Conservation (phyloP, 2,888 invertebrate genomes). For the Trichopria drosophilae region DNA sequence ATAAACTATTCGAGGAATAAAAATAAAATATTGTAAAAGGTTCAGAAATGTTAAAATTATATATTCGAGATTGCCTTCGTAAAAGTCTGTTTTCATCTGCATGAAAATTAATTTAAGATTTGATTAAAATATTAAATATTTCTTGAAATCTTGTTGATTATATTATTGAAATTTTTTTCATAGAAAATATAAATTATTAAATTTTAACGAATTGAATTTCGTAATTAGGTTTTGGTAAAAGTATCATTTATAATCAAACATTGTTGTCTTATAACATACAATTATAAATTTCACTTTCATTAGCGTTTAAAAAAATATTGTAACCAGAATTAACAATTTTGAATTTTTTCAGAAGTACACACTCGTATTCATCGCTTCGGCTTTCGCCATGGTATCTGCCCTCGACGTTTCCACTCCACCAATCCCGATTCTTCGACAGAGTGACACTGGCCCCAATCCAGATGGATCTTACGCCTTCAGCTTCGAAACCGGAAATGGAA, state of each 20-base stretch:
- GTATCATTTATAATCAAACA: neutral
- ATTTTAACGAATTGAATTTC: neutral
- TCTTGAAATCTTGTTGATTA: neutral
- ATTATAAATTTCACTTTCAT: neutral
- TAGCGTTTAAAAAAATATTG: neutral
- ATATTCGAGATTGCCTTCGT: no score
- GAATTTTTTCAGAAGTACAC: slow-evolving; percentile 25
- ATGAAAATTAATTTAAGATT: neutral
- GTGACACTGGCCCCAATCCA: slow-evolving; percentile 50
- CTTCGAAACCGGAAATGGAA: slow-evolving; percentile 60
- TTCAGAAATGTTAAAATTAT: no score
- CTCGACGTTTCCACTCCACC: slow-evolving; percentile 37
- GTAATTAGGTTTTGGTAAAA: no score
- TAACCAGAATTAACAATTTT: neutral
- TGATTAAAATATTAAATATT: neutral
- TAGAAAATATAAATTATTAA: neutral
- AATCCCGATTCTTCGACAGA: slow-evolving; percentile 49
- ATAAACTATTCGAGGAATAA: no score
- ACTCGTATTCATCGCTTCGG: slow-evolving; percentile 10
- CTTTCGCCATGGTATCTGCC: slow-evolving; percentile 39
- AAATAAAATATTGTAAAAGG: no score
- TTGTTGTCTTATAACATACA: neutral
- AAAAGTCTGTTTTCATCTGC: no score
- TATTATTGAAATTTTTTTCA: neutral
- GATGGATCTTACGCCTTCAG: slow-evolving; percentile 54